phyloP scores from a whole-genome alignment of 2,797 vertebrate genomes.

The Rhinichthys osculus region DNA sequence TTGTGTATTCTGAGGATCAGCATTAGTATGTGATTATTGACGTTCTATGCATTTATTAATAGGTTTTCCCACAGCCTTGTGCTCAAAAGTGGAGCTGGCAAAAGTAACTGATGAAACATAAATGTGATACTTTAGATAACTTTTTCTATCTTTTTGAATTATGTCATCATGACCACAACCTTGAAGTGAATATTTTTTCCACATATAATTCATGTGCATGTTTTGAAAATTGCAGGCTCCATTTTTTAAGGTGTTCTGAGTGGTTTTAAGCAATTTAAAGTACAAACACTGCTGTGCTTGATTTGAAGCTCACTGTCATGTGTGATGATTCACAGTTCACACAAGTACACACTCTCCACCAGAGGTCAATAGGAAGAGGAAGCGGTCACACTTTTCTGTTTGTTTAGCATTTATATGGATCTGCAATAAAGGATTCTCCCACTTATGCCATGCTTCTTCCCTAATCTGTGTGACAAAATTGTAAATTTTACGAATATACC shows the following conservation, averaged over 20 bases:
- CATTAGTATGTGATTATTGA: background rate
- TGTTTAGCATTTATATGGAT: background rate
- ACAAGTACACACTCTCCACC: background rate
- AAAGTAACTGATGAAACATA: background rate
- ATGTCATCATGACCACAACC: background rate
- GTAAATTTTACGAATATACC: no score
- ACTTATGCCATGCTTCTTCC: background rate
- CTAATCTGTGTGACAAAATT: background rate
- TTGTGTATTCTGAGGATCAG: background rate
- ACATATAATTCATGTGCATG: background rate
- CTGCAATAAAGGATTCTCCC: conserved; percentile 8
- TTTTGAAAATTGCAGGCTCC: background rate
- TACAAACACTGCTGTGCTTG: background rate
- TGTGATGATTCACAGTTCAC: conserved; percentile 17
- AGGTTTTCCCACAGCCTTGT: background rate
- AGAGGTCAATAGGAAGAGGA: conserved; percentile 38
- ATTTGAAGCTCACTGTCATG: background rate
- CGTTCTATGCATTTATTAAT: background rate
- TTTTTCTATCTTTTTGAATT: background rate
- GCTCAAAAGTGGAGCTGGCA: background rate
- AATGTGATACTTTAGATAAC: background rate
- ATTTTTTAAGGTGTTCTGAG: background rate
- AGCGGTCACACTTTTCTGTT: conserved; percentile 10
- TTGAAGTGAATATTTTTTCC: background rate
- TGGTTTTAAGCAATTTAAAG: background rate